Base-by-base conservation (phyloP, 2,113 vertebrate species). In the Neopipo cinnamomea region DNA sequence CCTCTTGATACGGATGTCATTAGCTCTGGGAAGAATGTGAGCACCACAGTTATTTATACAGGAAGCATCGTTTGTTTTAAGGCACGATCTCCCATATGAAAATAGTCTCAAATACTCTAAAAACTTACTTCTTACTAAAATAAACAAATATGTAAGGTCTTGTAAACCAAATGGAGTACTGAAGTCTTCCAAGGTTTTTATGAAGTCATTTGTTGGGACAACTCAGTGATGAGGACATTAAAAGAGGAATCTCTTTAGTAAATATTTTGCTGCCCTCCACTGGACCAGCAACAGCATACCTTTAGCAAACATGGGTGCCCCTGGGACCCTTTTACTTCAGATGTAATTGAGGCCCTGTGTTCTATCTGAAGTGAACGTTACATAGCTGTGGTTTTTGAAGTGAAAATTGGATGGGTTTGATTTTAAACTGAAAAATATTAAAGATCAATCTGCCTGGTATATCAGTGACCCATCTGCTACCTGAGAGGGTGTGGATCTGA, bases 251-350 rank as follows among this genome's bases (percentile, higher is more conserved):
- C 9, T 37, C 47, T 84, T 93, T 76, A 52, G 56, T 18, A 94
- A 91, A 94, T 96, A 68, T 94, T 98, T 93, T 97, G 90, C 91
- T 97, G 97, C 85, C 97, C 97, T 97, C 98, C 96, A 7, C 89
- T 67, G 98, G 97, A 39, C 27, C n/a, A 55, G 10, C 11, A 33
- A n/a, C 52, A 88, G 44, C 90, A 73, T 47, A 50, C 52, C 9
- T 44, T 42, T 35, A 53, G 47, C 8, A 8, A 47, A 30, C 5
- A 3, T 4, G 3, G 10, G 14, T 8, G 24, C 25, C 46, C 0
- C 17, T 9, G 27, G 62, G 9, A 30, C 2, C 2, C 10, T 37
- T 19, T 12, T 39, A 13, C 33, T 71, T 70, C 47, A 21, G 9
- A 22, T 6, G 9, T 42, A 27, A 19, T 22, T 27, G 28, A 85